These are phyloP conservation scores for Pyrgus malvae DNA, from an alignment of 2,888 invertebrate species.

Conservation along the genomic window DNA sequence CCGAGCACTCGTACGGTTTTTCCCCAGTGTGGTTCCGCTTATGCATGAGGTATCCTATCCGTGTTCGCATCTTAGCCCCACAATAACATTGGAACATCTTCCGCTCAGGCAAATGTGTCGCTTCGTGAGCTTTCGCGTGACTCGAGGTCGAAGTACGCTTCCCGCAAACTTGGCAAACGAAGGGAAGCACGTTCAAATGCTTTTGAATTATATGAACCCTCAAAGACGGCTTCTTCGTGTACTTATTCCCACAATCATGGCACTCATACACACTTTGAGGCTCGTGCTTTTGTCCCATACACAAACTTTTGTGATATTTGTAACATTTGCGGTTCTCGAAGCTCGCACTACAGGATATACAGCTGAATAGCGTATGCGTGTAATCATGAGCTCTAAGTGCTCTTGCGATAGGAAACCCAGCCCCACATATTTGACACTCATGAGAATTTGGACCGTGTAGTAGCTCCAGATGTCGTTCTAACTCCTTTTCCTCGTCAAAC, in stretches of 20 bases:
- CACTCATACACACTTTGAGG: conserved; percentile 46
- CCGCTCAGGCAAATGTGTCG: conserved; percentile 51
- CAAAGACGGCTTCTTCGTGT: conserved; percentile 62
- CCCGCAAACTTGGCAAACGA: conserved; percentile 58
- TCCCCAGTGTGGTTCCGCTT: conserved; percentile 63
- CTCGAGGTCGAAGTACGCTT: conserved; percentile 61
- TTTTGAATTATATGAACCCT: conserved; percentile 66
- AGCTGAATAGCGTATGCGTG: conserved; percentile 57
- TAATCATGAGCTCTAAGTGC: conserved; percentile 57
- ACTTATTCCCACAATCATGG: conserved; percentile 57
- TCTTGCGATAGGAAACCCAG: conserved; percentile 50
- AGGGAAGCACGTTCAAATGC: conserved; percentile 61
- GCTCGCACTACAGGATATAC: conserved; percentile 49
- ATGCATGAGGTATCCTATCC: conserved; percentile 59
- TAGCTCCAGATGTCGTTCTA: conserved; percentile 41
- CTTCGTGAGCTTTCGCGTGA: conserved; percentile 58
- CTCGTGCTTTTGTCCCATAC: conserved; percentile 33
- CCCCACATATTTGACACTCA: conserved; percentile 53
- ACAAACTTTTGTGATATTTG: conserved; percentile 52
- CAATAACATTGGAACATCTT: conserved; percentile 55
- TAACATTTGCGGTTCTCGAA: conserved; percentile 63
- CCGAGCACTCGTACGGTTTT: conserved; percentile 57
- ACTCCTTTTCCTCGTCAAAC: conserved; percentile 39
- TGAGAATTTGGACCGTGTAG: conserved; percentile 41
- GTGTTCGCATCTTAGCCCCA: conserved; percentile 57